Base-by-base conservation (phyloP, 35 echinoderm and acorn worm genomes). In the Heliocidaris erythrogramma region DNA sequence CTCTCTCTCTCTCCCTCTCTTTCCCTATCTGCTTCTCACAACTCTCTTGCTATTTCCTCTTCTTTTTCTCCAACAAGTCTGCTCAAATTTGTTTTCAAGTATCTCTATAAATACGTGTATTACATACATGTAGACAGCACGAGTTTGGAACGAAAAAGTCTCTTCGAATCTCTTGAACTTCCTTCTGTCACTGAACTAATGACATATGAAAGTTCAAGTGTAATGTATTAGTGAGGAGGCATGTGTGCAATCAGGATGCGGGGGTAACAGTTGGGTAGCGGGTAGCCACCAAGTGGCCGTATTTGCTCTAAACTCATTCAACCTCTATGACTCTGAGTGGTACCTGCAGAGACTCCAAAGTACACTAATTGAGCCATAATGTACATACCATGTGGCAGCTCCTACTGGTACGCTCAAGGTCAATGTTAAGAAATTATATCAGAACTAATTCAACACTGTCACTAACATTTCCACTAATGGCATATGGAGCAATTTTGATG, bases 311-410 rank as follows among this genome's bases (percentile, higher is more conserved):
- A 14, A 56, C 52, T 56, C 52, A 56, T 56, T 78, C 65, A n/a
- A 6, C 21, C 27, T 24, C 65, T 78, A 7, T 8, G 27, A 78
- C 65, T 78, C 65, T 24, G 27, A 78, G 27, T 56, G 65, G 21
- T 78, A 78, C 65, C 27, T 78, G 65, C 5, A 10, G 0, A 78
- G 65, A 78, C 18, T 78, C 65, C 65, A 78, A n/a, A 78, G 65
- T 78, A n/a, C 65, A 78, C 65, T 78, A 78, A 78, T 78, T 78
- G 65, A 78, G 18, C 27, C 65, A 78, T 78, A 78, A 78, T 78
- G 27, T 24, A 78, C 65, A 21, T 7, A n/a, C 7, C 65, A 78
- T 78, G 21, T 78, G 65, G 65, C 17, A 5, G 65, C 17, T 78
- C 18, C 65, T 78, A 78, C 65, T 27, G 21, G 65, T 78, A 78